Evolutionary conservation across 2,113 vertebrate species (phyloP).

Genomic region (Eretmochelys imbricata): DNA sequence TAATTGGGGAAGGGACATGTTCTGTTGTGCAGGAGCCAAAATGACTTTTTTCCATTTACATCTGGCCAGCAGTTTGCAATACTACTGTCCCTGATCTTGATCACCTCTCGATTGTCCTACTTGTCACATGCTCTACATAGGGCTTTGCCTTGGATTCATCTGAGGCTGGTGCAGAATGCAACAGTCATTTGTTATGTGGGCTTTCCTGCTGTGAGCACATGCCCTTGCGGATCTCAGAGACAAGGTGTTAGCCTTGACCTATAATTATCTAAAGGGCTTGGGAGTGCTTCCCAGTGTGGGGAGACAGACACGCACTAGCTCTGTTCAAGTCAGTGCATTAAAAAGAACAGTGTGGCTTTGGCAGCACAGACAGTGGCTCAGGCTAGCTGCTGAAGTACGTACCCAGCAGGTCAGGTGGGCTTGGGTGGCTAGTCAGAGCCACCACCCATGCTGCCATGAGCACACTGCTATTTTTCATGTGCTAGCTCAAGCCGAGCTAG

Average conservation of each 20-base stretch:
- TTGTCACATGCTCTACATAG: conserved; percentile 22
- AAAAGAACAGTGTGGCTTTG: not conserved
- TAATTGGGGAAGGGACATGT: not conserved
- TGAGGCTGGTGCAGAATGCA: not conserved
- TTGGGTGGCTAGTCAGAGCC: not conserved
- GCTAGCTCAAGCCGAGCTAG: not conserved
- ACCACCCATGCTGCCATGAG: not conserved
- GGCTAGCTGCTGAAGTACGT: not conserved
- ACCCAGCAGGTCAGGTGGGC: not conserved
- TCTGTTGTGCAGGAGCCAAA: not conserved
- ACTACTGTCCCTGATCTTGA: conserved; percentile 17
- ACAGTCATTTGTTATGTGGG: not conserved
- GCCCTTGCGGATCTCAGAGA: not conserved
- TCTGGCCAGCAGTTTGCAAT: conserved; percentile 38
- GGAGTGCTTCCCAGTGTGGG: not conserved
- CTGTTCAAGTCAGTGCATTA: not conserved
- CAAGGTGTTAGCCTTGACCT: conserved; percentile 63
- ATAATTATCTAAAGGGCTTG: conserved; percentile 44
- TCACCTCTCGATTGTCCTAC: conserved; percentile 44
- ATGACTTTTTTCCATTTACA: conserved; percentile 4
- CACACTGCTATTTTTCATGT: not conserved
- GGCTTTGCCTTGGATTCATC: not conserved
- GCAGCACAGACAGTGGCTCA: not conserved
- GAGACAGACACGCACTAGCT: not conserved
- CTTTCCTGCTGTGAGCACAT: not conserved